These are phyloP conservation scores for Prionailurus bengalensis DNA, from an alignment of 2,113 vertebrate species.

Conservation along the genomic window DNA sequence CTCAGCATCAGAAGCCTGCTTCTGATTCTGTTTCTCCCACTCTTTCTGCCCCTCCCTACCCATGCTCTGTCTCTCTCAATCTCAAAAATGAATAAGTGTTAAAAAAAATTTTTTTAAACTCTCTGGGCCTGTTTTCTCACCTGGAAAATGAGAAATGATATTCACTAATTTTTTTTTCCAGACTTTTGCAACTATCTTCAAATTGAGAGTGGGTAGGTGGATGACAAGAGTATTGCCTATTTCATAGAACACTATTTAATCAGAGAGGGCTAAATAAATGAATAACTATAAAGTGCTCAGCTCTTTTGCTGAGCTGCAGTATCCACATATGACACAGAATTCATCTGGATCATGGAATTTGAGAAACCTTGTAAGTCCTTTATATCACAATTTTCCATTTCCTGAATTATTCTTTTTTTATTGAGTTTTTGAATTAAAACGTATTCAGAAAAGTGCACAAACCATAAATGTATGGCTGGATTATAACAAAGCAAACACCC, in stretches of 20 bases:
- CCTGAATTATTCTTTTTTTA: not conserved
- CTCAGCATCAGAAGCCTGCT: too few relatives aligned
- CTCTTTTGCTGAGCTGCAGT: not conserved
- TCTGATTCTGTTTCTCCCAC: too few relatives aligned
- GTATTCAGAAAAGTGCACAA: not conserved
- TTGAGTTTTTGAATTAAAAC: not conserved
- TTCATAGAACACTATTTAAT: not conserved
- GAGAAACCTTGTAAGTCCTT: not conserved
- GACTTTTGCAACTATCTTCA: not conserved
- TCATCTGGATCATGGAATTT: not conserved
- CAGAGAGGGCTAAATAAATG: not conserved
- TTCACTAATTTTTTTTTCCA: not conserved
- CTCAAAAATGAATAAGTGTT: too few relatives aligned
- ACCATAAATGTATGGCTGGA: not conserved
- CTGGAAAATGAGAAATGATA: not conserved
- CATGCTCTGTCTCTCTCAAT: too few relatives aligned
- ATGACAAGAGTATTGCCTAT: not conserved
- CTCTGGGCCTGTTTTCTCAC: not conserved
- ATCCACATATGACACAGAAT: not conserved
- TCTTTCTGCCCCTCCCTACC: too few relatives aligned
- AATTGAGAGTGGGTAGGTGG: not conserved
- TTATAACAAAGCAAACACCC: not conserved
- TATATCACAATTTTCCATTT: not conserved
- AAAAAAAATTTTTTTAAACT: not conserved
- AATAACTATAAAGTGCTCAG: not conserved